Conservation (phyloP, 2,888 invertebrate genomes). For the Sesia bembeciformis region DNA sequence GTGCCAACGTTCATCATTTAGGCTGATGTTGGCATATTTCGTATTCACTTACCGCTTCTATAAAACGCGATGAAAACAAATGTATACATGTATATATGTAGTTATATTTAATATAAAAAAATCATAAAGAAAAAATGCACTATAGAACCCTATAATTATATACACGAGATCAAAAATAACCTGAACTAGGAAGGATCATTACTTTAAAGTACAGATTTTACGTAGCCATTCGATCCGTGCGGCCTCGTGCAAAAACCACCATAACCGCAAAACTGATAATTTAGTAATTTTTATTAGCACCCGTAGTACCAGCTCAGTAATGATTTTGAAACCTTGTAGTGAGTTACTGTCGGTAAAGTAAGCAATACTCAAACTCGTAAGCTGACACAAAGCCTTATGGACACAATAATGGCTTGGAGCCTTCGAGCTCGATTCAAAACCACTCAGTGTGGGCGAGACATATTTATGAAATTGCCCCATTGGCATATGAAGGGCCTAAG, state of each 20-base stretch:
- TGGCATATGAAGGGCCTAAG: neutral
- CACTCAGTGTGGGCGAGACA: slow-evolving; percentile 35
- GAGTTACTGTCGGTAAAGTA: neutral
- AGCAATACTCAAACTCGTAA: slow-evolving; percentile 14
- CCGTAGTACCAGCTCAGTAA: neutral
- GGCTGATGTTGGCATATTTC: too few relatives aligned
- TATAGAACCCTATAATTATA: too few relatives aligned
- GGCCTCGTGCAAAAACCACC: neutral
- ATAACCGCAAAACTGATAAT: neutral
- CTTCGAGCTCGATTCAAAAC: slow-evolving; percentile 12
- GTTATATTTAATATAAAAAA: too few relatives aligned
- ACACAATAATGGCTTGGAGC: slow-evolving; percentile 27
- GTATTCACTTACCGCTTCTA: too few relatives aligned
- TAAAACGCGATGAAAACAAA: too few relatives aligned
- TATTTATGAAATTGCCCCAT: slow-evolving; percentile 29
- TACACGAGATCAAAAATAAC: too few relatives aligned
- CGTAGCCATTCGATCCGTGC: too few relatives aligned
- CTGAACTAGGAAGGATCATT: too few relatives aligned
- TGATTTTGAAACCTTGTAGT: slow-evolving; percentile 6
- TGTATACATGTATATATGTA: too few relatives aligned
- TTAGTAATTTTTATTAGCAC: neutral
- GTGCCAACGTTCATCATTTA: too few relatives aligned
- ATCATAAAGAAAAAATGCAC: too few relatives aligned
- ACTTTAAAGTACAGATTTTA: too few relatives aligned
- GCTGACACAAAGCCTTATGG: slow-evolving; percentile 35